Evolutionary conservation across 1,140 invertebrate species (phyloP), one percentile per base, ranked within the genome.

Genomic region (Chymomyza costata): DNA sequence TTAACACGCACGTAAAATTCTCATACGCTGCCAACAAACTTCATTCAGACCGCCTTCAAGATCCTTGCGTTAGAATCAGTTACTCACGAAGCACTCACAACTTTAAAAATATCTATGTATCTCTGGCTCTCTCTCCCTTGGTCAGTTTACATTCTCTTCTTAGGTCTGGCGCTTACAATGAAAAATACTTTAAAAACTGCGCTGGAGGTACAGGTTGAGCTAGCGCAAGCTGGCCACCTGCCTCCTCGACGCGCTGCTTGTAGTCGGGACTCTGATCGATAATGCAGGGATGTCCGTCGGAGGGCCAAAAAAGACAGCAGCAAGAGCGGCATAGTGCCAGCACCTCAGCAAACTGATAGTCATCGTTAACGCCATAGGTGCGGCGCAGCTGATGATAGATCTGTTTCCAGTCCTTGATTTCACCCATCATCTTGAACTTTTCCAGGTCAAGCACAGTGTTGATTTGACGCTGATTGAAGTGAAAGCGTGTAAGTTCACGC

Each of bases 261-360:
- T 92, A 94, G 65, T 93, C 91, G 0, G 92, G 93, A 83, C 93
- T 92, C 87, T 90, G 91, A 82, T 95, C 93, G 2, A 93, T 92
- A 58, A 96, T 93, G 83, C 95, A 97, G 0, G 95, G 95, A 86
- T 97, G 95, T 0, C 95, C 95, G 35, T 94, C 89, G 1, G 93
- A 94, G 66, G 96, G 92, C 97, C 97, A 99, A 85, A 98, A 99
- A 25, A 99, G 89, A 84, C 95, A 97, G 69, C 96, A 93, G 86
- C 97, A 99, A 85, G 97, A 94, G 54, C 94, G 91, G 86, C 97
- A 99, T 32, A 99, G 87, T 35, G 96, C 95, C 55, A 99, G 89
- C 84, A 95, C 95, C 86, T 99, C 97, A 1, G 97, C 95, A 86
- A 95, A 99, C 69, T 91, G 90, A 15, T 89, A 86, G 58, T 97